Conservation (phyloP, 1,140 invertebrate genomes). For the Neodiprion virginianus region DNA sequence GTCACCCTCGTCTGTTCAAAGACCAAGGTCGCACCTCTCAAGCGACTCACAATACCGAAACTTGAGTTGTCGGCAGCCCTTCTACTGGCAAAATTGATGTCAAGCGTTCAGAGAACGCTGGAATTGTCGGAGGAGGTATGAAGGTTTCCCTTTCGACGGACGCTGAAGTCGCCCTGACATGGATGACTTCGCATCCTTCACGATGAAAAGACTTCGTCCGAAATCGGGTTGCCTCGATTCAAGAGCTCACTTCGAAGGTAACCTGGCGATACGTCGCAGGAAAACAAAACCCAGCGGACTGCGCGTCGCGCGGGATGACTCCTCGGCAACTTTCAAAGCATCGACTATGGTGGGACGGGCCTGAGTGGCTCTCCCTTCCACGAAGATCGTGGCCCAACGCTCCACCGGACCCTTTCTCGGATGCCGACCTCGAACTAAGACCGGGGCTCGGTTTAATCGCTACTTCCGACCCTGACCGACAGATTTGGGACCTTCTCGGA, state of each 20-base stretch:
- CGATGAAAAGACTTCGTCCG: constrained; percentile 44
- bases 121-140: constrained; percentile 1
- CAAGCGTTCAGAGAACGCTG: constrained; percentile 19
- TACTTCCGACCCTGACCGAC: too few relatives aligned
- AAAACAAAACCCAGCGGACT: constrained; percentile 36
- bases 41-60: constrained; percentile 52
- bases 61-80: constrained; percentile 59
- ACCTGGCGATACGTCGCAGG: constrained; percentile 37
- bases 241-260: constrained; percentile 9
- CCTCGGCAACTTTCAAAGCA: neutral
- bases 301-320: constrained; percentile 32
- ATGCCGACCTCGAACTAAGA: neutral
- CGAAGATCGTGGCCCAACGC: neutral
- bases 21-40: constrained; percentile 53
- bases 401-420: neutral
- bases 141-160: constrained; percentile 36
- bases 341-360: neutral
- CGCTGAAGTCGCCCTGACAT: constrained; percentile 39
- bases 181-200: constrained; percentile 36
- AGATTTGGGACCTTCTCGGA: neutral
- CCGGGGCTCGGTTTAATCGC: neutral
- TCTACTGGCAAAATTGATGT: constrained; percentile 44
- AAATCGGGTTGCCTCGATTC: constrained; percentile 43
- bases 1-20: neutral
- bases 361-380: neutral